phyloP scores from a whole-genome alignment of 35 echinoderm and acorn worm species.

The Amphiura filiformis region DNA sequence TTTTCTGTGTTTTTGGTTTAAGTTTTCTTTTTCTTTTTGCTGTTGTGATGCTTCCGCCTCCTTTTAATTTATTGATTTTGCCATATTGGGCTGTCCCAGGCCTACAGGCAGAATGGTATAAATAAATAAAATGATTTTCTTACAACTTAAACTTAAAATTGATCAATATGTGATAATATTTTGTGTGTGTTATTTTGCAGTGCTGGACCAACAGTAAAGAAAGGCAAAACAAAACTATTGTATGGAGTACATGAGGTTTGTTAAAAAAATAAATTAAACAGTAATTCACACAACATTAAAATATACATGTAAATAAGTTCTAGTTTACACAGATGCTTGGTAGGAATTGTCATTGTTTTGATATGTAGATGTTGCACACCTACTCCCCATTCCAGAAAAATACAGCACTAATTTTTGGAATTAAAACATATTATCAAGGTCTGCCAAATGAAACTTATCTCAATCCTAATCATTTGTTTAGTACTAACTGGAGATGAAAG shows the following conservation, averaged over 20 bases:
- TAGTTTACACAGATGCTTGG: background rate
- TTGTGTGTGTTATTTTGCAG: background rate
- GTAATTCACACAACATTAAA: background rate
- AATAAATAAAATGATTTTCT: background rate
- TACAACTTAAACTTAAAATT: background rate
- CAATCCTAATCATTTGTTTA: too few relatives aligned
- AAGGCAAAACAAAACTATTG: slow-evolving; percentile 57
- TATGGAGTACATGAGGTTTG: slow-evolving; percentile 63
- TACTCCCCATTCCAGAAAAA: too few relatives aligned
- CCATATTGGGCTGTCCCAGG: background rate
- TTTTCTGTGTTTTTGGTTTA: background rate
- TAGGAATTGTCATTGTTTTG: background rate
- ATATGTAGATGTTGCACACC: background rate
- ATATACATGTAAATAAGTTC: background rate
- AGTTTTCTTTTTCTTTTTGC: background rate
- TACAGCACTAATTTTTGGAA: too few relatives aligned
- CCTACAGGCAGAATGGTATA: too few relatives aligned
- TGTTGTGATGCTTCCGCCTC: background rate
- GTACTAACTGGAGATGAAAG: too few relatives aligned
- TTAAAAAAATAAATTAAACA: background rate
- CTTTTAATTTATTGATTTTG: background rate
- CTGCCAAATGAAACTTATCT: too few relatives aligned
- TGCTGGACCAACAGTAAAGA: slow-evolving; percentile 57
- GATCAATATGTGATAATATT: background rate
- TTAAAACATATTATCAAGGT: too few relatives aligned